A percentile compares a stretch with the other conserved stretches of the same genome.
phyloP scores from a whole-genome alignment of 2,113 vertebrate species.

The Tragulus kanchil region DNA sequence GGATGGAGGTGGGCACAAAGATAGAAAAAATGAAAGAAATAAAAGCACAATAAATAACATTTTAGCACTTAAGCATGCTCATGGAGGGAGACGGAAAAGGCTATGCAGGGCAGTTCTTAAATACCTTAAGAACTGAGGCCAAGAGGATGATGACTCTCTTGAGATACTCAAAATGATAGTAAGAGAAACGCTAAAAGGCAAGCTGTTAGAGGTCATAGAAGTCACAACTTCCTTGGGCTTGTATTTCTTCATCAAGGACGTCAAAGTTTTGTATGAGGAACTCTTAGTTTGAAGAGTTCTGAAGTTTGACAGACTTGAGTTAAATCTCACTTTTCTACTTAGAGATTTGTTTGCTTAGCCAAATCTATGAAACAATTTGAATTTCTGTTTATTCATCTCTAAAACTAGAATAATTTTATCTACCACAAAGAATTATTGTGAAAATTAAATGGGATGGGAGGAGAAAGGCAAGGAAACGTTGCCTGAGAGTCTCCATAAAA shows the following conservation, averaged over 20 bases:
- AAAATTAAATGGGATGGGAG: neutral
- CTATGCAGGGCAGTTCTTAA: neutral
- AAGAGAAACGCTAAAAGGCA: neutral
- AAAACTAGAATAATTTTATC: neutral
- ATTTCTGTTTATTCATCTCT: neutral
- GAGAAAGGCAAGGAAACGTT: no score
- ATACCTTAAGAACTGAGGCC: neutral
- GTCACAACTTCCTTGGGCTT: neutral
- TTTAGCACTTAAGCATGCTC: neutral
- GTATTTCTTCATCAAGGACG: neutral
- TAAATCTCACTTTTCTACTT: neutral
- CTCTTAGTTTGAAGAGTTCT: neutral
- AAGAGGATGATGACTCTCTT: neutral
- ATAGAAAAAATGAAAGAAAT: neutral
- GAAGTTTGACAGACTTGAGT: neutral
- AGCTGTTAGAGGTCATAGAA: neutral
- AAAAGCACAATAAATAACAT: neutral
- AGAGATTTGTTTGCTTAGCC: neutral
- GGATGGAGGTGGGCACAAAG: neutral
- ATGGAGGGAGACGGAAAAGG: fast-evolving
- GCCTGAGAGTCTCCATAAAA: no score
- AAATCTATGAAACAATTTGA: neutral
- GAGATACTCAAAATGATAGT: neutral
- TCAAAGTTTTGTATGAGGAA: neutral
- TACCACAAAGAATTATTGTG: neutral